Evolutionary conservation across 1,140 invertebrate genomes (phyloP), one percentile per base, ranked within the genome.

Genomic region (Melitaea cinxia): DNA sequence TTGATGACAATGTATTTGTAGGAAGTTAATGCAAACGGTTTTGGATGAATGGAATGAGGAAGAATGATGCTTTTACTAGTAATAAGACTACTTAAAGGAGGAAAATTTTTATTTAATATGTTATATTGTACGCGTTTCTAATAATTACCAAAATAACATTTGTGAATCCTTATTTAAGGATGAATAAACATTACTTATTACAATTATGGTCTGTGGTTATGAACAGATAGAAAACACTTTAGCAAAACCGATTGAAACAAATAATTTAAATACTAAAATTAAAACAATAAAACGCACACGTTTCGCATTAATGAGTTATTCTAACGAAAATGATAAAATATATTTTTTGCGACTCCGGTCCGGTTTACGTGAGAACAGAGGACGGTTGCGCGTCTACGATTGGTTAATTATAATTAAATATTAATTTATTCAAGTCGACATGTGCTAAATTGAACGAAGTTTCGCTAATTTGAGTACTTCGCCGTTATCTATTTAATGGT

Each of bases 321-420:
- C 14, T 24, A 37, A 15, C 33, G 19, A 14, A 19, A 7, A 10
- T 28, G 0, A 55, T 39, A 33, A 9, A 65, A 47, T 26, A 4
- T 55, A 35, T 45, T 45, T 54, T 30, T 19, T 30, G 54, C 17
- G 3, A 33, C 23, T 14, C 12, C 15, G 37, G 21, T 12, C 24
- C 58, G 23, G 17, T 66, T 37, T n/a, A 37, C 39, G 37, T 54
- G 61, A 21, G 30, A 65, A 65, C 30, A 14, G 33, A 65, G 19
- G 28, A 61, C 49, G 58, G 47, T 39, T 23, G 53, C 33, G n/a
- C n/a, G n/a, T n/a, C n/a, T 12, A 62, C 19, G 24, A 61, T 42
- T 33, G 19, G 21, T 49, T 62, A 42, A 52, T 19, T 55, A 15
- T 30, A 15, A 42, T 55, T 19, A 53, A 53, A 28, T 53, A 61